Evolutionary conservation across 2,888 invertebrate genomes (phyloP).

Genomic region (Trichacis sp.): DNA sequence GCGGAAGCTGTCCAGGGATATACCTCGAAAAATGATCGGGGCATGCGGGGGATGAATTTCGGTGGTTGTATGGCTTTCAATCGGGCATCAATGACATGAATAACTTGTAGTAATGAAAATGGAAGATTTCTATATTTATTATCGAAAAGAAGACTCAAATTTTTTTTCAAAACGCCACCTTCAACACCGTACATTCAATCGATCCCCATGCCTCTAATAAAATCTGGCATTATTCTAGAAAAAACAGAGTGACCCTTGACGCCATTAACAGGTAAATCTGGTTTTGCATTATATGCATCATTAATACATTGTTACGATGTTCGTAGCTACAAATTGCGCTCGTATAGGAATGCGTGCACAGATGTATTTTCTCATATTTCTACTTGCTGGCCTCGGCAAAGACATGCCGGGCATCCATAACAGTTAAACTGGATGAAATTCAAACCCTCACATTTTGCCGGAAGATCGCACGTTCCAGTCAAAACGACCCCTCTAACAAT

Average conservation of each 20-base stretch:
- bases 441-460: too few species aligned
- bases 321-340: too few species aligned
- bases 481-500: too few species aligned
- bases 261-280: slow-evolving; percentile 19
- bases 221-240: slow-evolving; percentile 22
- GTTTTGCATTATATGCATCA: slow-evolving; percentile 18
- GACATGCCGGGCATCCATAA: too few species aligned
- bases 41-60: slow-evolving; percentile 36
- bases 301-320: too few species aligned
- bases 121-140: slow-evolving; percentile 7
- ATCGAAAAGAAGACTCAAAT: slow-evolving; percentile 28
- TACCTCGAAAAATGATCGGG: slow-evolving; percentile 26
- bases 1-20: slow-evolving; percentile 32
- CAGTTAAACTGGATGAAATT: too few species aligned
- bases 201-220: slow-evolving; percentile 36
- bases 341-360: too few species aligned
- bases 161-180: too few species aligned
- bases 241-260: slow-evolving; percentile 26
- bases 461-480: too few species aligned
- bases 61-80: slow-evolving; percentile 26
- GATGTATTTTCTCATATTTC: too few species aligned
- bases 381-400: too few species aligned
- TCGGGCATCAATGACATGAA: slow-evolving; percentile 2
- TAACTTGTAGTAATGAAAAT: too few species aligned
- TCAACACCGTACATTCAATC: slow-evolving; percentile 40